A percentile compares a stretch with the other conserved stretches of the same genome.
phyloP scores from a whole-genome alignment of 2,888 invertebrate species.

The Cosmia trapezina region DNA sequence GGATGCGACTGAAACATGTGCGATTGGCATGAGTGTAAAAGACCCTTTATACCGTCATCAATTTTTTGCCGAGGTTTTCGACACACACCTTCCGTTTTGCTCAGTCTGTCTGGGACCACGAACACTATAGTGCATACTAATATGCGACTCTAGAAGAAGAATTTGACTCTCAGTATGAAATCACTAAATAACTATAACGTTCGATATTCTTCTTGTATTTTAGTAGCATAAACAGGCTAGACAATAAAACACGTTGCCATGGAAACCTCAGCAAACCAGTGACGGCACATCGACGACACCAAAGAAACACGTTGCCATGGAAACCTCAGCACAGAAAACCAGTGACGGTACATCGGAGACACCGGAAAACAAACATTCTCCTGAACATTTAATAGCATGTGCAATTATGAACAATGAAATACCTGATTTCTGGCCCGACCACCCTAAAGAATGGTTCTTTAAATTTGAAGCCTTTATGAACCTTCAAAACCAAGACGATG shows the following conservation, averaged over 20 bases:
- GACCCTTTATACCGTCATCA: not conserved
- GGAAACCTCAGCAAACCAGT: too few species aligned
- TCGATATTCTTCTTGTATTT: not conserved
- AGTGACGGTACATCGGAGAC: not conserved
- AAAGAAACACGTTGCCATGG: constrained; percentile 10
- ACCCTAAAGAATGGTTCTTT: constrained; percentile 17
- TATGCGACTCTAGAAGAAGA: not conserved
- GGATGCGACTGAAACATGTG: not conserved
- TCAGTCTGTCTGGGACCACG: not conserved
- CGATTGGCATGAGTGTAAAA: not conserved
- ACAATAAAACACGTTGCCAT: not conserved
- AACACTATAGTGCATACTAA: not conserved
- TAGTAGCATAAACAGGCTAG: not conserved
- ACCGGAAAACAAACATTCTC: not conserved
- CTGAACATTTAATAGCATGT: not conserved
- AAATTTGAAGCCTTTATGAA: constrained; percentile 28
- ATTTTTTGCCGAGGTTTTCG: not conserved
- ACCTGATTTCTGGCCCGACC: constrained; percentile 19
- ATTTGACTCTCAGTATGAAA: not conserved
- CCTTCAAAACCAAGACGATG: constrained; percentile 14
- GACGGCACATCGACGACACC: too few species aligned
- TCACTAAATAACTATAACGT: not conserved
- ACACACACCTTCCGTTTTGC: not conserved
- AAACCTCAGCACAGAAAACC: not conserved
- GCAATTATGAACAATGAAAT: constrained; percentile 7